Percentiles rank a stretch among this genome's conserved stretches.
Evolutionary conservation across 2,113 vertebrate species (phyloP).

Genomic region (Oxygymnocypris stewartii): DNA sequence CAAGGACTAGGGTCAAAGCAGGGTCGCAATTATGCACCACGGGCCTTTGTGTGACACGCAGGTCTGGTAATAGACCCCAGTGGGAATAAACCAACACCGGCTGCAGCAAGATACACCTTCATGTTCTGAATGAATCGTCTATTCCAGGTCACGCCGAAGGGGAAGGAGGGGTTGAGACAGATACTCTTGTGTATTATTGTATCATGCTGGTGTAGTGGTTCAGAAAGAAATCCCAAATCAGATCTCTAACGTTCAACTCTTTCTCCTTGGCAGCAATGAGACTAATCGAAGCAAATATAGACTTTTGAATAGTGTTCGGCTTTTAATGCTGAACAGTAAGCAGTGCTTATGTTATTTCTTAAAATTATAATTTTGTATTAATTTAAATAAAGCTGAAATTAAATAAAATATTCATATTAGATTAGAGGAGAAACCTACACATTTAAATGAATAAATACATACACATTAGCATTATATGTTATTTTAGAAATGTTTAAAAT

Average conservation of each 20-base stretch:
- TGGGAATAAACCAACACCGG: constrained; percentile 33
- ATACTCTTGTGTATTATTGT: constrained; percentile 1
- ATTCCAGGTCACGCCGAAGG: constrained; percentile 16
- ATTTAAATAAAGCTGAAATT: no score
- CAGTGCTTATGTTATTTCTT: neutral
- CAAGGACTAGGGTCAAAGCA: constrained; percentile 25
- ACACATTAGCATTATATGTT: no score
- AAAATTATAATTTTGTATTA: neutral
- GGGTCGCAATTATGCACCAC: constrained; percentile 1
- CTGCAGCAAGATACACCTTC: constrained; percentile 3
- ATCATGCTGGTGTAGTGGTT: neutral
- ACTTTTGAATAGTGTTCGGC: neutral
- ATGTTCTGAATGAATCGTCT: constrained; percentile 11
- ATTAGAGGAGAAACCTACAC: no score
- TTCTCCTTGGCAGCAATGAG: neutral
- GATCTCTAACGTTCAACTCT: neutral
- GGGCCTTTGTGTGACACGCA: constrained; percentile 26
- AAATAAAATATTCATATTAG: no score
- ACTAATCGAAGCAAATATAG: neutral
- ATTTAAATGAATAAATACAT: no score
- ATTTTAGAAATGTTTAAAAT: no score
- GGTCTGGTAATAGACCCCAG: constrained; percentile 44
- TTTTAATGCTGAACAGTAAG: neutral
- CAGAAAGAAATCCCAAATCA: neutral
- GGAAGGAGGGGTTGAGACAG: constrained; percentile 15